Evolutionary conservation across 2,888 invertebrate species (phyloP), one percentile per base, ranked within the genome.

Genomic region (Caenorhabditis japonica): DNA sequence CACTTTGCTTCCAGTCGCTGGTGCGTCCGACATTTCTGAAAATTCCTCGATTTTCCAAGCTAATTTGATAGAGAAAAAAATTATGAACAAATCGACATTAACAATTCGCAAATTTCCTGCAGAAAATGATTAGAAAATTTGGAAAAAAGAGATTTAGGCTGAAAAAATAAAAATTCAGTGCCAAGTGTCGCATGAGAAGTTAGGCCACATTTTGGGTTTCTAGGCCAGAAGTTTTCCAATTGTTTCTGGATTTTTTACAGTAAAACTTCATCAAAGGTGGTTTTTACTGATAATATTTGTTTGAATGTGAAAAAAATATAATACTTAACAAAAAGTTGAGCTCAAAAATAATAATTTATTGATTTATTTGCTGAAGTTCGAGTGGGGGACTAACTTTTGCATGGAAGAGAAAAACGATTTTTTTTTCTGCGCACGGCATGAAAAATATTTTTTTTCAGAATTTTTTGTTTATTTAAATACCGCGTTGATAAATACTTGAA

Each of bases 1-100:
- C 77, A 99, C 97, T 92, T 97, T 97, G 91, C 75, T 75, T 34
- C 68, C 77, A 36, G 81, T 39, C 13, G 71, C 38, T 4, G 78
- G 55, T 3, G 74, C 27, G 21, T 34, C 58, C 15, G 72, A 72
- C 72, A 72, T 72, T 15, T 4, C 58, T 66, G 51, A 8, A 64
- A 44, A 27, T 7, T 23, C 13, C 15, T 34, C 12, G 3, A 34
- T 19, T 17, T 49, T 49, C 13, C 4, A 15, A 10, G 5, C 0
- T 7, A 23, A 39, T 13, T 30, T 51, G 8, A 21, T 59, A n/a
- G 47, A 19, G 27, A 30, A 59, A 25, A 58, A 59, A 19, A 15
- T 46, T 46, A 7, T 5, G 15, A 21, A n/a, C n/a, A n/a, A n/a
- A n/a, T n/a, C n/a, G n/a, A n/a, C n/a, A n/a, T n/a, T n/a, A n/a